These are phyloP conservation scores for Diarsia rubi DNA, from an alignment of 2,888 invertebrate genomes.

Conservation along the genomic window DNA sequence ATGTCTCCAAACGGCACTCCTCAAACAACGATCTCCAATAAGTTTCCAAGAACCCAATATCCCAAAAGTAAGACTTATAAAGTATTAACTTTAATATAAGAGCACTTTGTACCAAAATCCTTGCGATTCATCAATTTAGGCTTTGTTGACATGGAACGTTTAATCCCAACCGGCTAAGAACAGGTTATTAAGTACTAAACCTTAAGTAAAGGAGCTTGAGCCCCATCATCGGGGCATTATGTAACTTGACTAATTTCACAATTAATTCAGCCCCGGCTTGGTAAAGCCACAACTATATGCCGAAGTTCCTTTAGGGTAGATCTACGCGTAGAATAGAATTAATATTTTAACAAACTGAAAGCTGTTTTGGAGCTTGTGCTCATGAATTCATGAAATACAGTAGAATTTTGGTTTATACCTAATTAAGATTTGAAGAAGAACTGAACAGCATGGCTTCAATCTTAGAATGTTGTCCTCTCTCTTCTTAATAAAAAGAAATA, in stretches of 20 bases:
- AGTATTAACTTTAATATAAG: slow-evolving; percentile 29
- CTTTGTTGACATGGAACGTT: slow-evolving; percentile 66
- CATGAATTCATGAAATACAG: slow-evolving; percentile 18
- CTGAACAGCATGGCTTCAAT: neutral
- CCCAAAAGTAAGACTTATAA: slow-evolving; percentile 16
- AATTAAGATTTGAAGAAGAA: neutral
- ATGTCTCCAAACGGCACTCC: neutral
- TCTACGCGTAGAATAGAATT: slow-evolving; percentile 40
- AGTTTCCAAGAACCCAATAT: slow-evolving; percentile 21
- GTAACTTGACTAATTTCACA: slow-evolving; percentile 73
- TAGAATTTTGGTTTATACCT: neutral
- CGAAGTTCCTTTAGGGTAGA: slow-evolving; percentile 45
- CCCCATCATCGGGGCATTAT: slow-evolving; percentile 67
- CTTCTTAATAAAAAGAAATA: too few species aligned
- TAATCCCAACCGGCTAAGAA: slow-evolving; percentile 69
- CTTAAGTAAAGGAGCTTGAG: slow-evolving; percentile 70
- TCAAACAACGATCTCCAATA: neutral
- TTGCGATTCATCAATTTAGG: slow-evolving; percentile 59
- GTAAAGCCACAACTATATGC: slow-evolving; percentile 65
- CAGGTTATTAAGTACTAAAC: slow-evolving; percentile 77
- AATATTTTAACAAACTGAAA: slow-evolving; percentile 50
- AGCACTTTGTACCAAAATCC: slow-evolving; percentile 43
- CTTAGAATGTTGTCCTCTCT: too few species aligned
- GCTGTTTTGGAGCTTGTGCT: slow-evolving; percentile 14
- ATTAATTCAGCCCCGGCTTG: slow-evolving; percentile 70